A percentile compares a stretch with the other conserved stretches of the same genome.
Conservation (phyloP, 1,140 invertebrate species). For the Pogonus chalceus region DNA sequence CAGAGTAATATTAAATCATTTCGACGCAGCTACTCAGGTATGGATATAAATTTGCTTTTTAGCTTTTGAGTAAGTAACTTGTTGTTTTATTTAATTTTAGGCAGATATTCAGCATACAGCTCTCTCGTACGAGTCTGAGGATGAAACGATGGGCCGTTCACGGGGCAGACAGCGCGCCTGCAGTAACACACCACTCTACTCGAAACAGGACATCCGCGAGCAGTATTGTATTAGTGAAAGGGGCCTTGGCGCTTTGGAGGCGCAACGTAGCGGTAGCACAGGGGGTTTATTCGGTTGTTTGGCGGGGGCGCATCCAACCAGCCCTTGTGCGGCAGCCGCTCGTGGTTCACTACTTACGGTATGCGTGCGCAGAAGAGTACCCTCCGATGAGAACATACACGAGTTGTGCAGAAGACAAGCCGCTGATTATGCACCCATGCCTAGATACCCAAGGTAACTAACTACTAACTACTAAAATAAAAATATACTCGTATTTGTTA, state of each 20-base stretch:
- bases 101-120: constrained; percentile 53
- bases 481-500: too few species aligned
- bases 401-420: constrained; percentile 34
- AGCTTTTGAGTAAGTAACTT: not conserved
- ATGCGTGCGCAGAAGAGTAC: constrained; percentile 68
- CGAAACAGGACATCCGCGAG: constrained; percentile 77
- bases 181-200: constrained; percentile 53
- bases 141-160: constrained; percentile 52
- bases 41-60: constrained; percentile 2
- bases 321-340: constrained; percentile 42
- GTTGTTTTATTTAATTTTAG: constrained; percentile 27
- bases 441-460: constrained; percentile 49
- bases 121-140: constrained; percentile 57
- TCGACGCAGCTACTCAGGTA: constrained; percentile 26
- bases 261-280: constrained; percentile 45
- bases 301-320: constrained; percentile 58
- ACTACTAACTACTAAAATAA: too few species aligned
- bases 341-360: constrained; percentile 70
- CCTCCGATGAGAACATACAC: constrained; percentile 78
- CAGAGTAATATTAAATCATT: constrained; percentile 22
- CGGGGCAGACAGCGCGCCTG: constrained; percentile 43
- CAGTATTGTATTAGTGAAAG: constrained; percentile 89
- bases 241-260: constrained; percentile 75
- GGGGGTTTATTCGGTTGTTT: constrained; percentile 75
- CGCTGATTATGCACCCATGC: not conserved